Base-by-base conservation (phyloP, 1,140 invertebrate species). In the Watersipora subatra region DNA sequence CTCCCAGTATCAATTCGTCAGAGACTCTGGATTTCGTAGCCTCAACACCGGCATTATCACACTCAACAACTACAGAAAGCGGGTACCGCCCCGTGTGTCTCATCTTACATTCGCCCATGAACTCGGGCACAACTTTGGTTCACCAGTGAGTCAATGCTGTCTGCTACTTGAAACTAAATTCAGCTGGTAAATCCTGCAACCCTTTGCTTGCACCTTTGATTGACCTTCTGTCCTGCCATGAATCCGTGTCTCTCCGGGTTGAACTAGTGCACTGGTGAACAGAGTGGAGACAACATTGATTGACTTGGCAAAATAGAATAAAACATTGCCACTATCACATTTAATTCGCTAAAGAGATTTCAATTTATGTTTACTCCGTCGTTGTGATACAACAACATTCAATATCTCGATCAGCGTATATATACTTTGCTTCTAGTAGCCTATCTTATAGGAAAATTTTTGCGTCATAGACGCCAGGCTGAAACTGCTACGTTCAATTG, bases 31-130 rank as follows among this genome's bases (percentile, higher is more conserved):
- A 1, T 27, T 63, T 7, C 76, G 78, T 58, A 96, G 92, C 34
- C 83, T 99, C 0, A 99, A 99, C 81, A 99, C 96, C 0, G 97
- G 97, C 55, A 98, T 99, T 69, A 96, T 99, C 55, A 99, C 97
- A 1, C 93, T 99, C 78, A 91, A 99, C 17, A 99, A 99, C 82
- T 99, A 99, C 82, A 96, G 97, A 73, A 93, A 90, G 75, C 82
- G 92, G 59, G 95, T 99, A 22, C 75, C 76, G 1, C 70, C 94
- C 90, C 65, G 92, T 90, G 96, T 99, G 20, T 97, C 93, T 2
- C 94, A 98, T 75, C 81, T 99, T 17, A 99, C 96, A 7, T 83
- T 99, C 65, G 97, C 96, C 7, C 96, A 99, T 78, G 96, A 99
- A 82, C 97, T 99, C 73, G 96, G 96, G 1, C 96, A 99, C 76